Base-by-base conservation (phyloP, 2,797 vertebrate genomes). In the Clamator glandarius region DNA sequence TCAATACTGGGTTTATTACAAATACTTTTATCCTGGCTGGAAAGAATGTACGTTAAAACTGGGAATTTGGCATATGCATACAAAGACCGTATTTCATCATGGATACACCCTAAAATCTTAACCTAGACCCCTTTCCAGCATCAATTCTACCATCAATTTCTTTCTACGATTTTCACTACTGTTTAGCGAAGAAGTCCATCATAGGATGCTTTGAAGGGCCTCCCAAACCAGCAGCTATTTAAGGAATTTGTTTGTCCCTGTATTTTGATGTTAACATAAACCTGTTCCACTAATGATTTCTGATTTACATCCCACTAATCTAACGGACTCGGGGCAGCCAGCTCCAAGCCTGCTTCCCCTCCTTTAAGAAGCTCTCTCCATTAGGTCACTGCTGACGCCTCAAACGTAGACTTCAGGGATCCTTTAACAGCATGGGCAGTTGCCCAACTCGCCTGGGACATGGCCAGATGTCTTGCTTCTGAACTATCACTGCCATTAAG, bases 41-140 rank as follows among this genome's bases (percentile, higher is more conserved):
- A 92, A 67, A 15, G 89, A 89, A 87, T 73, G 67, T 44, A 76
- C 44, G 74, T 90, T 50, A 74, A 87, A 92, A 89, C 61, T 25
- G 36, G 44, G 20, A 39, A 70, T 57, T 85, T 23, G 58, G 26
- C 75, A 83, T 4, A 12, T 2, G 26, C 19, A 28, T 13, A 26
- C 20, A 54, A 81, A 69, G 24, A 31, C 28, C 25, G 17, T 4
- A 36, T 41, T 55, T 64, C 42, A 55, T 39, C 15, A 59, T 0
- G 20, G 31, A 63, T 12, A 44, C 4, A 24, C 23, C 26, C 51
- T 24, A 36, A 93, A 82, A 84, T 50, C 59, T 73, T 82, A 52
- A 89, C 77, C 29, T 23, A 67, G 39, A 67, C 16, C 24, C 35
- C 48, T 63, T 33, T 55, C 23, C 39, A 52, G 23, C 54, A 63